Conservation (phyloP, 2,888 invertebrate species). For the Euplagia quadripunctaria region DNA sequence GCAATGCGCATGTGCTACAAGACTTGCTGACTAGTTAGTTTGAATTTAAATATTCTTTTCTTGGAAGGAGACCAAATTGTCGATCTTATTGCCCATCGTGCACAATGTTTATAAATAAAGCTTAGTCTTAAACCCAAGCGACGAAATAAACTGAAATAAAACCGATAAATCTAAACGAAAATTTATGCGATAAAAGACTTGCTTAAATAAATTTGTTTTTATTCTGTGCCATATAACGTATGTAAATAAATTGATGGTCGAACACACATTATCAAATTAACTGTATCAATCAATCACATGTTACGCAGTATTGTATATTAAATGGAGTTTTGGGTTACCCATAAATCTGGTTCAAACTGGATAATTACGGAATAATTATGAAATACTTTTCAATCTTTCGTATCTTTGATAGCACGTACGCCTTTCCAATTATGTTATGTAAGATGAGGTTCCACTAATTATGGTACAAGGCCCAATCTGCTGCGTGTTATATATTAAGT, state of each 20-base stretch:
- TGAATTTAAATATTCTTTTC: neutral
- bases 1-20: conserved; percentile 2
- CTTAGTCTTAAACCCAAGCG: neutral
- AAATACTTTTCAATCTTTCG: conserved; percentile 67
- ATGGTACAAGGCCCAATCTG: conserved; percentile 56
- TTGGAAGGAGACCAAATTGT: neutral
- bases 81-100: neutral
- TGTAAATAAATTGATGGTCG: conserved; percentile 32
- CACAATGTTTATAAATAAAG: conserved; percentile 3
- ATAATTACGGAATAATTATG: conserved; percentile 72
- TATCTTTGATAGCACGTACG: conserved; percentile 53
- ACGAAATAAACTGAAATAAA: neutral
- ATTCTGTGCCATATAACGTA: conserved; percentile 21
- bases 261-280: conserved; percentile 43
- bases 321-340: conserved; percentile 66
- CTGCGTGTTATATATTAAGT: conserved; percentile 5
- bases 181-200: neutral
- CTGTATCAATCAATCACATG: conserved; percentile 50
- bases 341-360: conserved; percentile 67
- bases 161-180: neutral
- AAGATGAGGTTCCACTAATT: conserved; percentile 60
- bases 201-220: conserved; percentile 21
- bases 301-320: conserved; percentile 54
- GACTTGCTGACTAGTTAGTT: neutral
- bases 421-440: conserved; percentile 68